These are phyloP conservation scores for Malacoraja senta DNA, from an alignment of 2,797 vertebrate species.

Conservation along the genomic window DNA sequence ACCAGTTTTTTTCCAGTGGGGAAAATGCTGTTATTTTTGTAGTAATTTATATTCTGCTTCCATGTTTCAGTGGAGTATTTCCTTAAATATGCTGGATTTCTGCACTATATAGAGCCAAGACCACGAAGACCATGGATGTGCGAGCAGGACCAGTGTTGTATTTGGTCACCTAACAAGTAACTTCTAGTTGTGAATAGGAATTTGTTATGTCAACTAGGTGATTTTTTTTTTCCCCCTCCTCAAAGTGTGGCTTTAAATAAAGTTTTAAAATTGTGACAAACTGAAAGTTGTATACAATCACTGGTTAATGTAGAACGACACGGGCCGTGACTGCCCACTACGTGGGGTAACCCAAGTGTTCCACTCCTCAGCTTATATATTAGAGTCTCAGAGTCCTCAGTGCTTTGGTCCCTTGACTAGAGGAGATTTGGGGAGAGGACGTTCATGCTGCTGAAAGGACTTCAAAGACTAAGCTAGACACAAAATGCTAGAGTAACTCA, in stretches of 20 bases:
- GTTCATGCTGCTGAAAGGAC: too few relatives aligned
- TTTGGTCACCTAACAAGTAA: background rate
- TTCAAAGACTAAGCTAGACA: too few relatives aligned
- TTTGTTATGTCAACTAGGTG: background rate
- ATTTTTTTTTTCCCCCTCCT: background rate
- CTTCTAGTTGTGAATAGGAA: background rate
- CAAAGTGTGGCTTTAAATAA: slow-evolving; percentile 23
- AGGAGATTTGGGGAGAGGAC: too few relatives aligned
- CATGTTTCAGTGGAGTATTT: slow-evolving; percentile 23
- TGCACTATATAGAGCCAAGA: background rate
- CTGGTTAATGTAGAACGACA: background rate
- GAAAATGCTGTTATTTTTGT: slow-evolving; percentile 31
- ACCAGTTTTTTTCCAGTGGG: slow-evolving; percentile 9
- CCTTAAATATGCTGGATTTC: slow-evolving; percentile 6
- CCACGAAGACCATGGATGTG: background rate
- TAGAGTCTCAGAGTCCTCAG: too few relatives aligned
- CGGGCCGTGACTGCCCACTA: too few relatives aligned
- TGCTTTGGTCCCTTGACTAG: too few relatives aligned
- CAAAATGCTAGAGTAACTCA: too few relatives aligned
- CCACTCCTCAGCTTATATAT: too few relatives aligned
- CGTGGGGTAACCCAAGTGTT: too few relatives aligned
- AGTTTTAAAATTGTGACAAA: slow-evolving; percentile 23
- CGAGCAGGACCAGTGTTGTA: background rate
- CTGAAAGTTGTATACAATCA: background rate
- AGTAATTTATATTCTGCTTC: slow-evolving; percentile 23